A percentile compares a stretch with the other conserved stretches of the same genome.
These are phyloP conservation scores for Brachyopa scutellaris DNA, from an alignment of 2,888 invertebrate genomes.

Conservation along the genomic window DNA sequence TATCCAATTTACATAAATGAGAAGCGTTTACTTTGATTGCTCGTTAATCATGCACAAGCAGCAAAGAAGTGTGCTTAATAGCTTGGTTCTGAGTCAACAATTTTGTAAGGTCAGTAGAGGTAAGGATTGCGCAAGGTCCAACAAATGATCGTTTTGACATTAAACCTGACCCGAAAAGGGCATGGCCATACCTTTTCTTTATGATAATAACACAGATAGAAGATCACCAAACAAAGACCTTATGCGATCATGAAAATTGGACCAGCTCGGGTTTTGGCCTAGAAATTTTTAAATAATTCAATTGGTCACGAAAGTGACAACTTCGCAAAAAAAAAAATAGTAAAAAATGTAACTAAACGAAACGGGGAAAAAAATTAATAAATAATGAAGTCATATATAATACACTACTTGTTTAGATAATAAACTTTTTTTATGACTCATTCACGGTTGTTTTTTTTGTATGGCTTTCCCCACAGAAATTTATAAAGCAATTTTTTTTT, in stretches of 20 bases:
- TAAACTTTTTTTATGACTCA: conserved; percentile 50
- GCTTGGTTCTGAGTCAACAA: too few relatives aligned
- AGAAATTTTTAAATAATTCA: too few relatives aligned
- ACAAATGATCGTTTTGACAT: not conserved
- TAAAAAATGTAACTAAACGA: conserved; percentile 7
- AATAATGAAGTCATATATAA: conserved; percentile 62
- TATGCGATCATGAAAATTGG: too few relatives aligned
- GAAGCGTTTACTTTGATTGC: not conserved
- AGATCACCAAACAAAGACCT: too few relatives aligned
- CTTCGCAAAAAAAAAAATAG: conserved; percentile 32
- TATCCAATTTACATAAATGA: not conserved
- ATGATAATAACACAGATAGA: too few relatives aligned
- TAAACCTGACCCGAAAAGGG: not conserved
- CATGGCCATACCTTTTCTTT: not conserved
- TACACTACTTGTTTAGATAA: conserved; percentile 51
- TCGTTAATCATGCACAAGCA: not conserved
- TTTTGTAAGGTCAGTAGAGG: not conserved
- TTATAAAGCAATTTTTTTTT: conserved; percentile 31
- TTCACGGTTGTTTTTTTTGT: conserved; percentile 15
- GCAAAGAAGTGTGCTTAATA: too few relatives aligned
- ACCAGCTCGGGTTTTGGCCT: too few relatives aligned
- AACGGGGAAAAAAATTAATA: conserved; percentile 40
- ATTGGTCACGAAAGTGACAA: conserved; percentile 50
- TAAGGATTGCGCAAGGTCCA: not conserved
- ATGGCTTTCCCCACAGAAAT: conserved; percentile 70